Percentiles rank a stretch among this genome's conserved stretches.
These are phyloP conservation scores for Saguinus imperator DNA, from an alignment of 2,113 vertebrate genomes.

Conservation along the genomic window DNA sequence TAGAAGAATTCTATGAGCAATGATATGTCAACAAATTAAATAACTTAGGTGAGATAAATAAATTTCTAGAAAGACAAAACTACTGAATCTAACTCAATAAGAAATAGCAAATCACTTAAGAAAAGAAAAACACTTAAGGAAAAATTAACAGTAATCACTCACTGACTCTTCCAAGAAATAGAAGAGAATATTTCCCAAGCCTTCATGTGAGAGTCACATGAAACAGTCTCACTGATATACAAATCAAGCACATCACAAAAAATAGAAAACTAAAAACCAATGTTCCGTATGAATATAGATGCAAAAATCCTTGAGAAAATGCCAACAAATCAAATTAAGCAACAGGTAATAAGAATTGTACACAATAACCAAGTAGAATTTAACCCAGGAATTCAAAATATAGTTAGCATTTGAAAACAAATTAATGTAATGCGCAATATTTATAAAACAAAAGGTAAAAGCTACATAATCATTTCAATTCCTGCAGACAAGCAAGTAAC, in stretches of 20 bases:
- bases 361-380: not conserved
- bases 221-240: not conserved
- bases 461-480: not conserved
- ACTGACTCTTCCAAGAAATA: not conserved
- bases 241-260: not conserved
- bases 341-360: not conserved
- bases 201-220: not conserved
- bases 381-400: not conserved
- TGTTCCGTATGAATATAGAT: not conserved
- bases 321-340: not conserved
- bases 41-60: not conserved
- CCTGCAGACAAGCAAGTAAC: not conserved
- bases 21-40: not conserved
- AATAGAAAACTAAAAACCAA: not conserved
- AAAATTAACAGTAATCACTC: not conserved
- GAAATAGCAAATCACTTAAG: not conserved
- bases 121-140: not conserved
- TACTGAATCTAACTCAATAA: not conserved
- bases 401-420: not conserved
- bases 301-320: not conserved
- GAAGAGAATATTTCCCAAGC: not conserved
- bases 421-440: not conserved
- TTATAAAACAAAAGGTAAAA: not conserved
- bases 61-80: not conserved
- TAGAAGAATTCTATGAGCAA: not conserved